phyloP scores from a whole-genome alignment of 2,888 invertebrate species.

The Spialia ferax region DNA sequence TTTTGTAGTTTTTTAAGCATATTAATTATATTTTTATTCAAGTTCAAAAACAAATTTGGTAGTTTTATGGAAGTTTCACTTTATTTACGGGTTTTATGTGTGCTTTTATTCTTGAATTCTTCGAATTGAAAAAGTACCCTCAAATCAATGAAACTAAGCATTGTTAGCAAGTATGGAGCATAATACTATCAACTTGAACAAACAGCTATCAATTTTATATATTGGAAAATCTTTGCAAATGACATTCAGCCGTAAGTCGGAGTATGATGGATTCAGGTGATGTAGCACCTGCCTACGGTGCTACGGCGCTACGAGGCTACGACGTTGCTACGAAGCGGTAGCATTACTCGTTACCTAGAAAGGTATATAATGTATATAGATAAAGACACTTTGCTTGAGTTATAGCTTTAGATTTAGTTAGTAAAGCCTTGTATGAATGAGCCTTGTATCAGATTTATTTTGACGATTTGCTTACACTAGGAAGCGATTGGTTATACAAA shows the following conservation, averaged over 20 bases:
- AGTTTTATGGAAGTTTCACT: too few relatives aligned
- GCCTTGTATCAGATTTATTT: too few relatives aligned
- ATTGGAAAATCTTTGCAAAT: constrained; percentile 31
- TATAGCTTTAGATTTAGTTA: neutral
- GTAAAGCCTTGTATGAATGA: neutral
- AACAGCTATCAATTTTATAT: constrained; percentile 26
- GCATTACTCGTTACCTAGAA: neutral
- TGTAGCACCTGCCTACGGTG: constrained; percentile 34
- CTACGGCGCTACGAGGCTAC: constrained; percentile 25
- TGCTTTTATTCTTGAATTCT: too few relatives aligned
- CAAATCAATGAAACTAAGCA: too few relatives aligned
- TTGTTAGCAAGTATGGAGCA: too few relatives aligned
- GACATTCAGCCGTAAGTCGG: constrained; percentile 32
- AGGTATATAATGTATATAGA: constrained; percentile 7
- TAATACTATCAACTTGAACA: constrained; percentile 12
- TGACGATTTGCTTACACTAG: too few relatives aligned
- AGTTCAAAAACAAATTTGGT: too few relatives aligned
- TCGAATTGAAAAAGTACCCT: too few relatives aligned
- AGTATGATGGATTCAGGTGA: constrained; percentile 25
- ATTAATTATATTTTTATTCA: too few relatives aligned
- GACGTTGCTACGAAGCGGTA: constrained; percentile 4
- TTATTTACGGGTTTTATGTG: too few relatives aligned
- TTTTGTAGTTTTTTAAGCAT: too few relatives aligned
- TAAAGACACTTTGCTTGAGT: neutral
- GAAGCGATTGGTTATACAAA: too few relatives aligned